A percentile compares a stretch with the other conserved stretches of the same genome.
Evolutionary conservation across 2,113 vertebrate species (phyloP).

Genomic region (Rhinoderma darwinii): DNA sequence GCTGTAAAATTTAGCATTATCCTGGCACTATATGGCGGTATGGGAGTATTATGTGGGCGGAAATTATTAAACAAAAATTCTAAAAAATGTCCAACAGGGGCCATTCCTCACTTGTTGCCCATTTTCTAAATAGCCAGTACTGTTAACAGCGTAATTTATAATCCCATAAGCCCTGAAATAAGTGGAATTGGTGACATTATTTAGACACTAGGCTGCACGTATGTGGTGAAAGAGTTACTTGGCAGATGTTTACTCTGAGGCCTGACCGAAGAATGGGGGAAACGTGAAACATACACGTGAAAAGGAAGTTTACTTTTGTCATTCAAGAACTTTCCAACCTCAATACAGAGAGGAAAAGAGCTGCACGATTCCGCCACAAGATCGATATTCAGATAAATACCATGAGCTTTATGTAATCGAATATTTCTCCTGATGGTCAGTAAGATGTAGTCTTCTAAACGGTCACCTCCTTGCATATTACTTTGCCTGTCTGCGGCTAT

Average conservation of each 20-base stretch:
- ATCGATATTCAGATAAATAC: slow-evolving; percentile 15
- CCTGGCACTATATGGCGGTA: too few species aligned
- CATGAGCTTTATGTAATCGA: not conserved
- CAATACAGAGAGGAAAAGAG: not conserved
- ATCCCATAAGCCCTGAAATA: not conserved
- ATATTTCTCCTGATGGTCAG: slow-evolving; percentile 20
- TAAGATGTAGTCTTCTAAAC: not conserved
- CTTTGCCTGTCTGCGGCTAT: slow-evolving; percentile 37
- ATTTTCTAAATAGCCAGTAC: too few species aligned
- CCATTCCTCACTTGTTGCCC: too few species aligned
- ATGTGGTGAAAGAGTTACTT: slow-evolving; percentile 40
- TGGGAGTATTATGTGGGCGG: too few species aligned
- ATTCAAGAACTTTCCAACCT: slow-evolving; percentile 30
- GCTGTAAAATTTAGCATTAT: too few species aligned
- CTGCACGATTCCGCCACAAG: not conserved
- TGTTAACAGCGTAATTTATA: not conserved
- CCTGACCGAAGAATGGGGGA: slow-evolving; percentile 37
- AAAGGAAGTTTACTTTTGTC: slow-evolving; percentile 46
- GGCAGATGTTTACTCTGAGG: slow-evolving; percentile 32
- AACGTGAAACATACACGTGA: slow-evolving; percentile 27
- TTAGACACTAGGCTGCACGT: not conserved
- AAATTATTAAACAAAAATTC: too few species aligned
- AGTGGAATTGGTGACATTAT: not conserved
- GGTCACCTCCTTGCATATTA: slow-evolving; percentile 38
- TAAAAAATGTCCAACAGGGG: too few species aligned